These are phyloP conservation scores for Serrognathus titanus DNA, from an alignment of 2,888 invertebrate species.

Conservation along the genomic window DNA sequence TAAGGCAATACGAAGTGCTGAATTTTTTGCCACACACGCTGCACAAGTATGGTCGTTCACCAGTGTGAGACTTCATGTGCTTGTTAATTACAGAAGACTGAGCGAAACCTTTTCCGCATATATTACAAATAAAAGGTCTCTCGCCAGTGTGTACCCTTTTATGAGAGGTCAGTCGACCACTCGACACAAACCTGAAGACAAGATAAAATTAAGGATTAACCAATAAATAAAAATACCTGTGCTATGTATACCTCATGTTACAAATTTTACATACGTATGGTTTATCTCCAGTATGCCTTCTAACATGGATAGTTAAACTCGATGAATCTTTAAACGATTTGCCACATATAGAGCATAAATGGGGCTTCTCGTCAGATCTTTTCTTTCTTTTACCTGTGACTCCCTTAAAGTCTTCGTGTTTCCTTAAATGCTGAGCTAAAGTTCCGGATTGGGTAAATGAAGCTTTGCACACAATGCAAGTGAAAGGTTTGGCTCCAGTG, in stretches of 20 bases:
- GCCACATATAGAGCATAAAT: conserved; percentile 38
- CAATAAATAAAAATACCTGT: neutral
- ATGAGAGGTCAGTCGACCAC: conserved; percentile 35
- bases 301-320: conserved; percentile 35
- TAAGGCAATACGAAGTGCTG: conserved; percentile 33
- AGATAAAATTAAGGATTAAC: neutral
- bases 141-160: conserved; percentile 35
- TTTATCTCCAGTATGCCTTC: conserved; percentile 35
- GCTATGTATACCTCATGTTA: conserved; percentile 29
- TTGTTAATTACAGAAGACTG: conserved; percentile 30
- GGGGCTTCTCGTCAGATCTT: conserved; percentile 21
- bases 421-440: conserved; percentile 30
- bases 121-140: conserved; percentile 33
- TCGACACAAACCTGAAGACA: conserved; percentile 37
- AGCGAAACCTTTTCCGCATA: conserved; percentile 35
- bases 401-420: conserved; percentile 23
- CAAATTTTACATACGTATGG: conserved; percentile 36
- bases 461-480: conserved; percentile 29
- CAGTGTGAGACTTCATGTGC: conserved; percentile 34
- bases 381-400: conserved; percentile 12
- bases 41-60: conserved; percentile 32
- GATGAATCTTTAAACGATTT: conserved; percentile 36
- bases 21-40: conserved; percentile 34
- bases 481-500: conserved; percentile 32
- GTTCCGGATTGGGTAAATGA: conserved; percentile 35